Base-by-base conservation (phyloP, 2,888 invertebrate genomes). In the Malacosoma neustria region DNA sequence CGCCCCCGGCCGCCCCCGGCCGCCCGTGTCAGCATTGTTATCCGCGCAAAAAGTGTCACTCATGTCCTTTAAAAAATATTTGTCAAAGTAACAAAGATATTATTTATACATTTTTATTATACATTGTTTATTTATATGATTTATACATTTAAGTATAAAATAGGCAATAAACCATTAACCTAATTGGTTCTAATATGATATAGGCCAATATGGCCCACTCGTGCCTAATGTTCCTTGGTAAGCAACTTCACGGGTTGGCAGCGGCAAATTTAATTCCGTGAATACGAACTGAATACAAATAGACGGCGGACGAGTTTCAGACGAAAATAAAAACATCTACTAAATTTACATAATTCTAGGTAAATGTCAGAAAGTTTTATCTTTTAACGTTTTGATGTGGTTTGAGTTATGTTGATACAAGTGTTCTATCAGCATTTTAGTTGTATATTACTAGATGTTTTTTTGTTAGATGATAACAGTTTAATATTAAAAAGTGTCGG, bases 251-350 rank as follows among this genome's bases (percentile, higher is more conserved):
- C 55, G 48, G 48, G 49, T 49, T 54, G 55, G 51, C 49, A 53
- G 41, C 43, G 42, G 59, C 59, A 67, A 65, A 67, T 66, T 66
- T 63, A 67, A 67, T 65, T 55, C 52, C 48, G 39, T 40, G 45
- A 46, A 47, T 50, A 48, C 49, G 58, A 52, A 52, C 64, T 49
- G 64, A 67, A 66, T 67, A 57, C 61, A 61, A 65, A 67, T 22
- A 7, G 6, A 22, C 22, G 22, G n/a, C 56, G 53, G 57, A 48
- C 43, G 41, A n/a, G 22, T 34, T 34, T 14, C 32, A 32, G 33
- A 34, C 37, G 34, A 39, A 42, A 49, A 43, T 39, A 29, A 43
- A 22, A 22, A 2, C 22, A 22, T 22, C 22, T 22, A 22, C 6
- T 22, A 9, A 22, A 22, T 22, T 7, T 22, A 22, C 22, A 6